phyloP scores from a whole-genome alignment of 2,797 vertebrate species.

The Molossus alvarezi region DNA sequence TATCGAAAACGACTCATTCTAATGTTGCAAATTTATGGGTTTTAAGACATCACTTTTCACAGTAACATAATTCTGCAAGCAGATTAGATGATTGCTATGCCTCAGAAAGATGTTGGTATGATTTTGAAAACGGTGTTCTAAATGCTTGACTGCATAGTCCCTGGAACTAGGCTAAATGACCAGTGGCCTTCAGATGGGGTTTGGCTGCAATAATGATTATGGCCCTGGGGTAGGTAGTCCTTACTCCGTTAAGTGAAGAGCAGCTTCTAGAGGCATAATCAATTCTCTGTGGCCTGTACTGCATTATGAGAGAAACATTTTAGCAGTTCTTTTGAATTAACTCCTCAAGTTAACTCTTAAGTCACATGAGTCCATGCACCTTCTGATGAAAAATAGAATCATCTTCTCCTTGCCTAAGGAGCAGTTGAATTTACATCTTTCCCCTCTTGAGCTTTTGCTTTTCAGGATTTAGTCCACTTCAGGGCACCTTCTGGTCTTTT shows the following conservation, averaged over 20 bases:
- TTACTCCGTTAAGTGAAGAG: background rate
- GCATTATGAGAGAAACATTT: background rate
- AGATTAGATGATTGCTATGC: conserved; percentile 70
- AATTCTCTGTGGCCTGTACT: background rate
- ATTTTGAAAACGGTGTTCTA: conserved; percentile 64
- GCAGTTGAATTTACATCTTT: background rate
- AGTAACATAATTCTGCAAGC: conserved; percentile 79
- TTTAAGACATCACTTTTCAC: conserved; percentile 84
- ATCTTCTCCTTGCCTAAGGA: background rate
- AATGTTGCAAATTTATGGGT: conserved; percentile 87
- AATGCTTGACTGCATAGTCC: conserved; percentile 1
- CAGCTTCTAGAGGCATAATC: background rate
- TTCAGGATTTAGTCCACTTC: background rate
- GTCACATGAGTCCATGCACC: background rate
- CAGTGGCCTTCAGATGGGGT: background rate
- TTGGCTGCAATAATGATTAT: background rate
- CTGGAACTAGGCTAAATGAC: background rate
- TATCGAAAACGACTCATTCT: conserved; percentile 89
- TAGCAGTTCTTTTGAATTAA: conserved; percentile 12
- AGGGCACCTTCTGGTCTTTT: background rate
- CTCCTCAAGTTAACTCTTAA: background rate
- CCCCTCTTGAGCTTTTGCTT: background rate
- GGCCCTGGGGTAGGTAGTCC: background rate
- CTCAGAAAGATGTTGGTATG: conserved; percentile 69
- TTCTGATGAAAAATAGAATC: background rate